Evolutionary conservation across 2,113 vertebrate genomes (phyloP), one percentile per base, ranked within the genome.

Genomic region (Mormoops blainvillei): DNA sequence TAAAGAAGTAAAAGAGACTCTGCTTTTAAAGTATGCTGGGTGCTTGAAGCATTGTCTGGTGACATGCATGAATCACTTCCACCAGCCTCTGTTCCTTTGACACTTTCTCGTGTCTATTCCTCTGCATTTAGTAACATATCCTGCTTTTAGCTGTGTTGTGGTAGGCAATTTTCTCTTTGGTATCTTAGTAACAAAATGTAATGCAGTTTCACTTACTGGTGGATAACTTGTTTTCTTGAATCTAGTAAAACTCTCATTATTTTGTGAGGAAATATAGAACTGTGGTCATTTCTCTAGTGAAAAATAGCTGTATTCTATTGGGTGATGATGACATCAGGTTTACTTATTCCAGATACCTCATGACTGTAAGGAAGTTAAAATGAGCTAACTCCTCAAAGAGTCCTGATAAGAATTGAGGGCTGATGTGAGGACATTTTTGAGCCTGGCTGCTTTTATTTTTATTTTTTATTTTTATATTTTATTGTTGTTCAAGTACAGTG

Each of bases 151-250:
- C 31, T 76, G 2, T 16, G 45, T 36, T 89, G 50, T 63, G 76
- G 26, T 50, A 43, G 45, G 48, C 11, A 31, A 65, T 74, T 92
- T 20, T 50, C 70, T 48, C 31, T 71, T n/a, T 48, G 14, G 19
- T 54, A 73, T 94, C 56, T 63, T 84, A 41, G 78, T 63, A 92
- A 96, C 68, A 81, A 81, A 93, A 82, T 41, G 3, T 58, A 86
- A 73, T 15, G 45, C 3, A 65, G 65, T 14, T 78, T 95, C 58
- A 36, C 24, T 76, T 43, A 33, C 43, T 58, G 73, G 18, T 38
- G n/a, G 13, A 3, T 74, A 36, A 52, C 38, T 48, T 73, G 14
- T 80, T 74, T 85, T 43, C 14, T 84, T 52, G 16, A 94, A 7
- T 74, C 65, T 61, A 56, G 43, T 22, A 93, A 95, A 87, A 33